These are phyloP conservation scores for Theonella swinhoei DNA, from an alignment of 37 sponge, comb jelly and placozoan genomes.

Conservation along the genomic window DNA sequence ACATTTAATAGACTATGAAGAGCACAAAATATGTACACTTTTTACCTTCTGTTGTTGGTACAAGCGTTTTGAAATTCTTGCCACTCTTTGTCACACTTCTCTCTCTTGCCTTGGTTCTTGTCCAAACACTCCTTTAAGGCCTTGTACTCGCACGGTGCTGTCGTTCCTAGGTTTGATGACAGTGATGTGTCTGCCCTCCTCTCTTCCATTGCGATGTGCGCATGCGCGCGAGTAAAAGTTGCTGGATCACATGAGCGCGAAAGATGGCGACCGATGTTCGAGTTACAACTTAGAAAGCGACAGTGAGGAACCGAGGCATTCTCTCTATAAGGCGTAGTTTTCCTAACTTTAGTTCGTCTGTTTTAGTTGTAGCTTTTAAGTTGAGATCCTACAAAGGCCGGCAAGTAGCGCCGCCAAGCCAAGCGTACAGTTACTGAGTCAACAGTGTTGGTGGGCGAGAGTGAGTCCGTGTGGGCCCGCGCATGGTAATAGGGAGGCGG, in stretches of 20 bases:
- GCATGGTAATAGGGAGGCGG: not conserved
- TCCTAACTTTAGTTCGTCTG: not conserved
- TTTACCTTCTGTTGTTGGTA: conserved; percentile 34
- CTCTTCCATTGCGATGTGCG: conserved; percentile 15
- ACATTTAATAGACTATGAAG: not conserved
- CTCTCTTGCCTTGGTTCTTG: conserved; percentile 49
- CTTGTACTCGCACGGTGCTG: conserved; percentile 39
- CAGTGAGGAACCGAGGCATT: not conserved
- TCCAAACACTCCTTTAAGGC: conserved; percentile 52
- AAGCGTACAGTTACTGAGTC: not conserved
- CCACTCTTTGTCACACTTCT: conserved; percentile 68
- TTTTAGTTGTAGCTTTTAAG: not conserved
- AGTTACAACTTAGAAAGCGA: conserved; percentile 27
- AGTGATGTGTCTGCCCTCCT: not conserved
- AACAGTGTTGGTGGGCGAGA: not conserved
- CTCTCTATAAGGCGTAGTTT: not conserved
- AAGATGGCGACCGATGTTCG: conserved; percentile 36
- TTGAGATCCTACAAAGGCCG: not conserved
- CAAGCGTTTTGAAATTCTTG: conserved; percentile 52
- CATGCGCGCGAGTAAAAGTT: conserved; percentile 42
- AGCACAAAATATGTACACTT: not conserved
- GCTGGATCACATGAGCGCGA: conserved; percentile 53
- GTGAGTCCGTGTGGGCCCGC: not conserved
- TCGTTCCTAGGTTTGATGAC: not conserved
- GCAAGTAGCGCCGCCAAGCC: not conserved